Conservation (phyloP, 2,797 vertebrate species). For the Bradypus variegatus region DNA sequence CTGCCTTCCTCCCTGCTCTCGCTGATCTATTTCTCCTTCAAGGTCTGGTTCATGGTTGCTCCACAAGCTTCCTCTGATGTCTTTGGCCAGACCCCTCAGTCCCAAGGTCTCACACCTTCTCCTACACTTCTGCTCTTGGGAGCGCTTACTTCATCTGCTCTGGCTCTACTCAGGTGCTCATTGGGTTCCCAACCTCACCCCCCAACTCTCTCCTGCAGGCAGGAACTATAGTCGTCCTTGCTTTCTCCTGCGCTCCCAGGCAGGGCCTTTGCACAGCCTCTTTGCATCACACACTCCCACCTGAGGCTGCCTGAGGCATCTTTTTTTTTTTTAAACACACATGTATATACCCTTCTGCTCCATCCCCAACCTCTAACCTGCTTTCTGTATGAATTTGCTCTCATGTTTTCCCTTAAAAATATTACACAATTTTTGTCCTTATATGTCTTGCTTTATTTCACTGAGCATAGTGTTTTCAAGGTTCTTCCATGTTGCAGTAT, state of each 20-base stretch:
- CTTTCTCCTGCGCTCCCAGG: no score
- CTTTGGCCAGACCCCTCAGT: neutral
- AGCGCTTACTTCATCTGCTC: neutral
- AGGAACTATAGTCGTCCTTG: no score
- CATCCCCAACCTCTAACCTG: no score
- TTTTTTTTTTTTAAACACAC: no score
- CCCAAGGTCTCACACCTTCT: neutral
- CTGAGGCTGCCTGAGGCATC: neutral
- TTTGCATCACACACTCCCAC: neutral
- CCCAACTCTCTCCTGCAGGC: neutral
- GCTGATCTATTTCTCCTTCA: neutral
- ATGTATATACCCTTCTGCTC: no score
- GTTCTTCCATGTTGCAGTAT: no score
- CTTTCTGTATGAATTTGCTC: no score
- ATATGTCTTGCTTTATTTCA: no score
- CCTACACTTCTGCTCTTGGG: neutral
- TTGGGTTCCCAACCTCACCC: neutral
- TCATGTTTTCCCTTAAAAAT: no score
- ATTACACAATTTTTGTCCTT: no score
- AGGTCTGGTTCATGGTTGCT: neutral
- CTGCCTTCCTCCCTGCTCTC: accelerated
- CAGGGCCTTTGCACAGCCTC: neutral
- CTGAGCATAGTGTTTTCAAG: no score
- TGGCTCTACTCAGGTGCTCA: no score
- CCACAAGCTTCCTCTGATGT: neutral